Evolutionary conservation across 2,113 vertebrate genomes (phyloP), one percentile per base, ranked within the genome.

Genomic region (Calidris pygmaea): DNA sequence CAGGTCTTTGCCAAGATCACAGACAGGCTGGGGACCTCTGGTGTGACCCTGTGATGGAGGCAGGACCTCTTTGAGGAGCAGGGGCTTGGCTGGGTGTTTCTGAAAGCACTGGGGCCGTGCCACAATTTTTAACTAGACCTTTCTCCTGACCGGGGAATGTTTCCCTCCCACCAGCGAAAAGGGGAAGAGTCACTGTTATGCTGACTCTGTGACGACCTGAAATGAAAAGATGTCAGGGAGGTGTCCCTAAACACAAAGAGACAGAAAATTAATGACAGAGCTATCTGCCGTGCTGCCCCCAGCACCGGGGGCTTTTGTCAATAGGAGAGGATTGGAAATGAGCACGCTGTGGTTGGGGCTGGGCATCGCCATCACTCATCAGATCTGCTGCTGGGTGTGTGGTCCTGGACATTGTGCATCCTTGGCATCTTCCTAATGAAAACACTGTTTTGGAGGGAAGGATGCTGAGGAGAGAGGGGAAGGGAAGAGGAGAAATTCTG

Each of bases 11-110:
- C 34, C 30, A 12, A 27, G 48, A 80, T 45, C 52, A 17, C 30
- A 35, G 68, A 30, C 62, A 14, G n/a, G 15, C 17, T 0, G 0
- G 59, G 50, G 35, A 30, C 14, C 10, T 7, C 4, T 1, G 1
- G 21, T 1, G 4, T 35, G 39, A 18, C 0, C 7, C 1, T 0
- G 14, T 43, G 45, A 39, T 2, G 24, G 20, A 75, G 45, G 27
- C 48, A 39, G 48, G 18, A 32, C 14, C 16, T 23, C 26, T 63
- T 12, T 0, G 7, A 27, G 67, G 37, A 85, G 29, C 9, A 8
- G 35, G 35, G 27, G 1, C 30, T 63, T 29, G 9, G 39, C 24
- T 26, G 26, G 9, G 18, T 10, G n/a, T 34, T 45, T 24, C 4
- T 12, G 37, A 55, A 76, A 30, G 39, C 22, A 22, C 1, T n/a